phyloP scores from a whole-genome alignment of 2,888 invertebrate species.

The Cancer borealis region DNA sequence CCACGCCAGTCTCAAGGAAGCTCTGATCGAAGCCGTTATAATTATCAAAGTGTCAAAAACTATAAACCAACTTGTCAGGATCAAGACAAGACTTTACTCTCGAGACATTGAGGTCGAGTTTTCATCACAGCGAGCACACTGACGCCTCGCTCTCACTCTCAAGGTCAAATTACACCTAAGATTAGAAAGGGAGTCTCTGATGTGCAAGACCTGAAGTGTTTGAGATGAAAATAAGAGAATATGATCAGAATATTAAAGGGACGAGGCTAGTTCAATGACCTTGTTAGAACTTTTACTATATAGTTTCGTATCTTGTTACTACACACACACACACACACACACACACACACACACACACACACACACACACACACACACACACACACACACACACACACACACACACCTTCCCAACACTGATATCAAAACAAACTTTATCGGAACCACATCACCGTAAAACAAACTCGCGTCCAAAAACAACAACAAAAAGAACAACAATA shows the following conservation, averaged over 20 bases:
- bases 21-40: neutral
- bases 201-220: neutral
- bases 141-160: neutral
- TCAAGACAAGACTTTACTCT: neutral
- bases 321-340: too few relatives aligned
- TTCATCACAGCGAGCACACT: neutral
- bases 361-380: too few relatives aligned
- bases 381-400: neutral
- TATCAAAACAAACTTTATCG: neutral
- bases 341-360: too few relatives aligned
- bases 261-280: neutral
- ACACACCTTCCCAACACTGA: neutral
- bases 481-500: neutral
- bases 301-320: too few relatives aligned
- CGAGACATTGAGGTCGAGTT: neutral
- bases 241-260: neutral
- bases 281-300: too few relatives aligned
- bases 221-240: neutral
- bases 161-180: neutral
- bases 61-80: neutral
- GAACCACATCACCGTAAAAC: neutral
- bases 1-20: neutral
- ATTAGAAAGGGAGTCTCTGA: neutral
- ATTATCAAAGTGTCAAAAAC: neutral
- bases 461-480: neutral